Evolutionary conservation across 2,888 invertebrate genomes (phyloP).

Genomic region (Psylliodes chrysocephalus): DNA sequence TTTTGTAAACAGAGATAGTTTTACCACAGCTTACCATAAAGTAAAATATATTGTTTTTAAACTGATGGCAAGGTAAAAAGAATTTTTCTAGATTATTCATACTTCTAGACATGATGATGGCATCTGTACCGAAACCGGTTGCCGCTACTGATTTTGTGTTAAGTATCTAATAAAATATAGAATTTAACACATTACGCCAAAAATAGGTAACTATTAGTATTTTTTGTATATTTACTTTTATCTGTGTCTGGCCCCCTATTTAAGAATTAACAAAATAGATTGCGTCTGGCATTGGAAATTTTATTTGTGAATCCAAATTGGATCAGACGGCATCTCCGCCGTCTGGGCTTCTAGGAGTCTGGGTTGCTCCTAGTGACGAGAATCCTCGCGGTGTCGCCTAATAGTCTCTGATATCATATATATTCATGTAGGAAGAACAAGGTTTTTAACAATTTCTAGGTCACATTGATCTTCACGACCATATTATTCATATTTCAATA

Average conservation of each 20-base stretch:
- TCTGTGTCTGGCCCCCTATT: neutral
- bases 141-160: too few relatives aligned
- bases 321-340: constrained; percentile 41
- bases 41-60: too few relatives aligned
- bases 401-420: constrained; percentile 24
- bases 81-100: too few relatives aligned
- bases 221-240: neutral
- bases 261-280: neutral
- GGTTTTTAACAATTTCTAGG: constrained; percentile 13
- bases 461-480: constrained; percentile 4
- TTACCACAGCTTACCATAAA: too few relatives aligned
- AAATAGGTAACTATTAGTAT: too few relatives aligned
- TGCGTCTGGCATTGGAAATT: constrained; percentile 19
- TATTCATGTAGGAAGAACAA: constrained; percentile 11
- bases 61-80: too few relatives aligned
- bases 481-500: too few relatives aligned
- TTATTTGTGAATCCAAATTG: constrained; percentile 14
- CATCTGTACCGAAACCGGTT: too few relatives aligned
- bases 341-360: constrained; percentile 47
- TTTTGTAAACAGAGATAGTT: too few relatives aligned
- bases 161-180: too few relatives aligned
- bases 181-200: too few relatives aligned
- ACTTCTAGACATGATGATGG: too few relatives aligned
- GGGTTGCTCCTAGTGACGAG: constrained; percentile 43
- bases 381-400: constrained; percentile 29